Conservation (phyloP, 2,888 invertebrate species). For the Dione juno region DNA sequence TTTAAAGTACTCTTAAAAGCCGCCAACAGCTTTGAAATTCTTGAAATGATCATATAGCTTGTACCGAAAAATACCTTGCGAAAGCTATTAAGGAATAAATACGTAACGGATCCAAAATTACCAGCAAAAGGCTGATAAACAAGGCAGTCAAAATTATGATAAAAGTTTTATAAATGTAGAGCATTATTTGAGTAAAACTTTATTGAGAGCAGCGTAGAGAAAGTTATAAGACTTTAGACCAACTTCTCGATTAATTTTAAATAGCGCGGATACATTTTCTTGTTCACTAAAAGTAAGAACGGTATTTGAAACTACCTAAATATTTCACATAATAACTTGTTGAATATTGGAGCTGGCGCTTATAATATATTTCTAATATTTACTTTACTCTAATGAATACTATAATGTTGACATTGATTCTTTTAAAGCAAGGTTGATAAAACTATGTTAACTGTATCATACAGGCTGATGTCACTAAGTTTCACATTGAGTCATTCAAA, state of each 20-base stretch:
- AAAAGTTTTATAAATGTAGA: conserved; percentile 45
- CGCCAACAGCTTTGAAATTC: too few relatives aligned
- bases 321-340: conserved; percentile 33
- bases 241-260: conserved; percentile 51
- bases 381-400: too few relatives aligned
- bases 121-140: conserved; percentile 18
- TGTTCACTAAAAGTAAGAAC: conserved; percentile 30
- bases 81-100: neutral
- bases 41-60: too few relatives aligned
- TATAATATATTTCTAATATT: too few relatives aligned
- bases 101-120: conserved; percentile 7
- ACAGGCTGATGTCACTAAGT: neutral
- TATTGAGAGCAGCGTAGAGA: conserved; percentile 36
- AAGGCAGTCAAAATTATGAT: conserved; percentile 37
- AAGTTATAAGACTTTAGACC: conserved; percentile 46
- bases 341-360: conserved; percentile 26
- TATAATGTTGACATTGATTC: too few relatives aligned
- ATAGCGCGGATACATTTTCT: conserved; percentile 41
- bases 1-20: too few relatives aligned
- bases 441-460: neutral
- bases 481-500: neutral
- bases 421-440: too few relatives aligned
- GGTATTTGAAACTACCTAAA: conserved; percentile 23
- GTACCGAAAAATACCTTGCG: neutral
- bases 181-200: conserved; percentile 39